These are phyloP conservation scores for Montipora capricornis DNA, from an alignment of 64 coral and sea anemone species.

Conservation along the genomic window DNA sequence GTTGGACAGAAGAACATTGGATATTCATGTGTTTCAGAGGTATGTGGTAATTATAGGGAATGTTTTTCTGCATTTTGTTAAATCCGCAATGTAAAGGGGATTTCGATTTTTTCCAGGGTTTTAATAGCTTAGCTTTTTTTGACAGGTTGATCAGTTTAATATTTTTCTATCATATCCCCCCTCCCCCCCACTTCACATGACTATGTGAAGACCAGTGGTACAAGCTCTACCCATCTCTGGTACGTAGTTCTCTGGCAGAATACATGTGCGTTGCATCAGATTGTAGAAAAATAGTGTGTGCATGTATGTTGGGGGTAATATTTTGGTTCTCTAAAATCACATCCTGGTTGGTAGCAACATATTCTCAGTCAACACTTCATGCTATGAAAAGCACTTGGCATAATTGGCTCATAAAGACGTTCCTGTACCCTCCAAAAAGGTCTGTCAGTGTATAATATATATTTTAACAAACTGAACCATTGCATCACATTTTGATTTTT, in stretches of 20 bases:
- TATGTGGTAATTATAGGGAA: not conserved
- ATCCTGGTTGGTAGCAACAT: not conserved
- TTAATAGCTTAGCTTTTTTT: not conserved
- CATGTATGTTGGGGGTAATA: not conserved
- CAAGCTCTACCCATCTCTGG: slow-evolving; percentile 2
- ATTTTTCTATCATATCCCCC: not conserved
- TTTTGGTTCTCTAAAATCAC: slow-evolving; percentile 5
- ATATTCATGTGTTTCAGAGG: slow-evolving; percentile 20
- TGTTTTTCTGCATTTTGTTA: not conserved
- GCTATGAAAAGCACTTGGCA: not conserved
- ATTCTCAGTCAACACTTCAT: not conserved
- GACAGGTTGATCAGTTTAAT: not conserved
- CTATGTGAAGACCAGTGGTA: not conserved
- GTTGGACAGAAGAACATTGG: slow-evolving; percentile 33
- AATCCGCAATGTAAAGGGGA: not conserved
- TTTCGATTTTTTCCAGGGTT: not conserved
- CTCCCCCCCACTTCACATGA: not conserved
- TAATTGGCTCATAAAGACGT: not conserved
- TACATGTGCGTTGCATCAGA: not conserved
- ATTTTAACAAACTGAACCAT: not conserved
- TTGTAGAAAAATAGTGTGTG: not conserved
- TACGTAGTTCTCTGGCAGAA: not conserved
- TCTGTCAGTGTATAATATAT: not conserved
- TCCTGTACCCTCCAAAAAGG: not conserved
- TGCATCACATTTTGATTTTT: not conserved